A percentile compares a stretch with the other conserved stretches of the same genome.
Conservation (phyloP, 2,797 vertebrate genomes). For the Gouania willdenowi region DNA sequence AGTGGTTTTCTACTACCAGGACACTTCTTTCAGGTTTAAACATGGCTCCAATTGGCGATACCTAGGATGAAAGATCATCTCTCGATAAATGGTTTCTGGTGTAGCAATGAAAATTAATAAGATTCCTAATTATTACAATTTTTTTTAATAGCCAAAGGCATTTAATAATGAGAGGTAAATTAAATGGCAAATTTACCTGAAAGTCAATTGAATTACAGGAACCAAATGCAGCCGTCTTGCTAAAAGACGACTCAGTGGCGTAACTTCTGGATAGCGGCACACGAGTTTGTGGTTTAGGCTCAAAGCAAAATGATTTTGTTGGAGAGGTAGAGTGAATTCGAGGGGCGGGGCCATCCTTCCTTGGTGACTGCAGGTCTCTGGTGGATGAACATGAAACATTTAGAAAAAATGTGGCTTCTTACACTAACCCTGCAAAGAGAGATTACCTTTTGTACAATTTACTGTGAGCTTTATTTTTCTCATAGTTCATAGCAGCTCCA, state of each 20-base stretch:
- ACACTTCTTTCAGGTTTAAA: slow-evolving; percentile 23
- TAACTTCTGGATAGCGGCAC: slow-evolving; percentile 51
- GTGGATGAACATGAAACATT: slow-evolving; percentile 22
- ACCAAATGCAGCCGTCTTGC: slow-evolving; percentile 12
- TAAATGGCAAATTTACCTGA: slow-evolving; percentile 21
- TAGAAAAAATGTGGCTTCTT: slow-evolving; percentile 2
- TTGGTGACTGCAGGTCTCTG: slow-evolving; percentile 72
- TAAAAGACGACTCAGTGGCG: slow-evolving; percentile 44
- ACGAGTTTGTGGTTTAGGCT: slow-evolving; percentile 54
- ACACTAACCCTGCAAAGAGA: too few relatives aligned
- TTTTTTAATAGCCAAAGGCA: background rate
- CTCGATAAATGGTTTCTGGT: background rate
- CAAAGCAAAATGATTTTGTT: slow-evolving; percentile 64
- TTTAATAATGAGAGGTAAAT: background rate
- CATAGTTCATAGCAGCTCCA: slow-evolving; percentile 48
- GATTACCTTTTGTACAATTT: slow-evolving; percentile 79
- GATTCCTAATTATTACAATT: too few relatives aligned
- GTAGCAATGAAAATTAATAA: background rate
- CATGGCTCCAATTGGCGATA: slow-evolving; percentile 15
- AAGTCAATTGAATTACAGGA: background rate
- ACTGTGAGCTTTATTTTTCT: slow-evolving; percentile 60
- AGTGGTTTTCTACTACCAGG: slow-evolving; percentile 24
- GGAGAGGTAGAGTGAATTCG: slow-evolving; percentile 39
- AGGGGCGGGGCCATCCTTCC: slow-evolving; percentile 28
- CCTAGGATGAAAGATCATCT: slow-evolving; percentile 23